Evolutionary conservation across 2,888 invertebrate genomes (phyloP).

Genomic region (Emmelina monodactyla): DNA sequence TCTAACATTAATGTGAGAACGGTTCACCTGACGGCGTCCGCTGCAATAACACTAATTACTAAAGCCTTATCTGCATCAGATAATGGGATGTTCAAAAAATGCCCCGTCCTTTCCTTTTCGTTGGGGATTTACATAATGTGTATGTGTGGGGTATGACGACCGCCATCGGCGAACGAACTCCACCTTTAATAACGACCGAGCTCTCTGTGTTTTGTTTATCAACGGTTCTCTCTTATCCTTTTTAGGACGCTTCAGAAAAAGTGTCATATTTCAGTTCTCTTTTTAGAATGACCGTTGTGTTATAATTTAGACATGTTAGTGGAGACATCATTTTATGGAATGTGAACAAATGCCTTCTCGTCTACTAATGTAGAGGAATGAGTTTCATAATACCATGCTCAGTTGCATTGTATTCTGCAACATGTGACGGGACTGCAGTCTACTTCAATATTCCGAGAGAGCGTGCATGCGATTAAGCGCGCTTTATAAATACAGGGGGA

Average conservation of each 20-base stretch:
- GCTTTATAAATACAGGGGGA: constrained; percentile 58
- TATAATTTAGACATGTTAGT: too few relatives aligned
- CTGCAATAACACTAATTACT: constrained; percentile 46
- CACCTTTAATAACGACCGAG: too few relatives aligned
- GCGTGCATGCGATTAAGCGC: constrained; percentile 57
- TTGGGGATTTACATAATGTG: constrained; percentile 60
- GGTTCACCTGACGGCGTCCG: constrained; percentile 37
- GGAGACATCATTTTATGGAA: too few relatives aligned
- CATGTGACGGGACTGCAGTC: constrained; percentile 57
- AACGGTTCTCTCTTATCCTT: too few relatives aligned
- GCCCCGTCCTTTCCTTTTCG: constrained; percentile 47
- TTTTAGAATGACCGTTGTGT: too few relatives aligned
- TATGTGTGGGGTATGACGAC: constrained; percentile 54
- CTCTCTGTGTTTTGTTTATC: too few relatives aligned
- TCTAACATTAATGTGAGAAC: constrained; percentile 50
- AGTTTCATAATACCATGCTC: too few relatives aligned
- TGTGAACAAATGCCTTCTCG: too few relatives aligned
- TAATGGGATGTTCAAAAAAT: constrained; percentile 38
- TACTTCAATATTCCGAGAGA: constrained; percentile 54
- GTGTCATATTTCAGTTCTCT: too few relatives aligned
- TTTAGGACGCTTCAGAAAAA: too few relatives aligned
- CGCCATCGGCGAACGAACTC: constrained; percentile 37
- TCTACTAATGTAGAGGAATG: too few relatives aligned
- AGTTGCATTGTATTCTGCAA: too few relatives aligned
- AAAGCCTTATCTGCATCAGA: constrained; percentile 53